Conservation (phyloP, 2,888 invertebrate species). For the Hedychridium roseum region DNA sequence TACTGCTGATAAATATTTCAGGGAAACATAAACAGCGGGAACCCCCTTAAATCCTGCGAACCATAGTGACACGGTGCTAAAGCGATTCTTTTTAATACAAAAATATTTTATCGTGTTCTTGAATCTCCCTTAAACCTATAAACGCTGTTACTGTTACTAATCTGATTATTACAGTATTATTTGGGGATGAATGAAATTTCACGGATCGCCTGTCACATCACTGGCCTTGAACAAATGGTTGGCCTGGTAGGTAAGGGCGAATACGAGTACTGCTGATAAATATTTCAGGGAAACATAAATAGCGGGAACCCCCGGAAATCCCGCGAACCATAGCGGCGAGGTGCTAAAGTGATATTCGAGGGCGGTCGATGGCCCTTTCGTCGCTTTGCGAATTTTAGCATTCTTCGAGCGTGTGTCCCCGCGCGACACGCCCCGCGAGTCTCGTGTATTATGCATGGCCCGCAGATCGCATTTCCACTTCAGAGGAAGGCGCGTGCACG, state of each 20-base stretch:
- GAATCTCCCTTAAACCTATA: too few species aligned
- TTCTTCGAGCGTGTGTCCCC: conserved; percentile 23
- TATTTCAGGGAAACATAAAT: conserved; percentile 39
- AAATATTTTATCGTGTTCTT: too few species aligned
- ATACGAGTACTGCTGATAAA: conserved; percentile 24
- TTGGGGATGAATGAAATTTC: too few species aligned
- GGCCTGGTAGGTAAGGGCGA: too few species aligned
- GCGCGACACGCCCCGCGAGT: conserved; percentile 15
- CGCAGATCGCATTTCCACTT: conserved; percentile 31
- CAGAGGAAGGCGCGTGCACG: conserved; percentile 12
- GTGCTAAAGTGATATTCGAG: conserved; percentile 37
- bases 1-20: conserved; percentile 35
- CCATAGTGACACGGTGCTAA: conserved; percentile 17
- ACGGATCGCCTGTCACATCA: too few species aligned
- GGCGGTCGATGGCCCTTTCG: conserved; percentile 26
- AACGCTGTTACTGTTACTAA: too few species aligned
- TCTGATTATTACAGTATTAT: too few species aligned
- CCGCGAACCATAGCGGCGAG: conserved; percentile 12
- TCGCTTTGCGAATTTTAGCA: conserved; percentile 33
- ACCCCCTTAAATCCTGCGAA: conserved; percentile 23
- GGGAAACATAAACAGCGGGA: conserved; percentile 32
- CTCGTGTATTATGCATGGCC: conserved; percentile 39
- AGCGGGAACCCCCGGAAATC: conserved; percentile 24
- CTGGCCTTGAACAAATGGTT: too few species aligned
- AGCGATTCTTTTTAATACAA: too few species aligned